phyloP scores from a whole-genome alignment of 2,113 vertebrate species.

The Chrysochloris asiatica region DNA sequence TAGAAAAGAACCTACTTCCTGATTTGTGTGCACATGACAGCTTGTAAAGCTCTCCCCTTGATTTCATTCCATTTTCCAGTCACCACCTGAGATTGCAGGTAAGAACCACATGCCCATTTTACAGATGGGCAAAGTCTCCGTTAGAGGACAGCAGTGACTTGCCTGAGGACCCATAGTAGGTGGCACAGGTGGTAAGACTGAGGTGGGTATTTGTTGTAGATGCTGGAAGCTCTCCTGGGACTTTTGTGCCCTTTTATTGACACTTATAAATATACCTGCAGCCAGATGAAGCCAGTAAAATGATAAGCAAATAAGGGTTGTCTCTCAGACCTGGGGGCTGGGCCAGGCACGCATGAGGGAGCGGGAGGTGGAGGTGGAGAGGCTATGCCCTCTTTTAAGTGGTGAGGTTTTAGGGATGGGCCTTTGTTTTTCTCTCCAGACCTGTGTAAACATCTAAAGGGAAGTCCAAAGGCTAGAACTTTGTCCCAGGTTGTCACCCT shows the following conservation, averaged over 20 bases:
- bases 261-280: slow-evolving; percentile 9
- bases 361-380: neutral
- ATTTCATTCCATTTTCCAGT: neutral
- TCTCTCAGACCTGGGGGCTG: neutral
- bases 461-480: neutral
- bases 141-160: neutral
- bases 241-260: neutral
- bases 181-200: rapidly evolving
- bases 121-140: neutral
- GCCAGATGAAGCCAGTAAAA: slow-evolving; percentile 3
- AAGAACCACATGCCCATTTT: neutral
- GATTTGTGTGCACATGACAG: rapidly evolving
- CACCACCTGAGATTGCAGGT: neutral
- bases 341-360: neutral
- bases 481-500: neutral
- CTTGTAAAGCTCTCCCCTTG: neutral
- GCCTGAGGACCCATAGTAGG: neutral
- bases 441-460: neutral
- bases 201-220: neutral
- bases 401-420: neutral
- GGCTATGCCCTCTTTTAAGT: too few relatives aligned
- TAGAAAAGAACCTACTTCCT: neutral
- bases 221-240: neutral
- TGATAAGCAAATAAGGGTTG: slow-evolving; percentile 13
- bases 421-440: neutral